A percentile compares a stretch with the other conserved stretches of the same genome.
phyloP scores from a whole-genome alignment of 1,140 invertebrate species.

The Gerris buenoi region DNA sequence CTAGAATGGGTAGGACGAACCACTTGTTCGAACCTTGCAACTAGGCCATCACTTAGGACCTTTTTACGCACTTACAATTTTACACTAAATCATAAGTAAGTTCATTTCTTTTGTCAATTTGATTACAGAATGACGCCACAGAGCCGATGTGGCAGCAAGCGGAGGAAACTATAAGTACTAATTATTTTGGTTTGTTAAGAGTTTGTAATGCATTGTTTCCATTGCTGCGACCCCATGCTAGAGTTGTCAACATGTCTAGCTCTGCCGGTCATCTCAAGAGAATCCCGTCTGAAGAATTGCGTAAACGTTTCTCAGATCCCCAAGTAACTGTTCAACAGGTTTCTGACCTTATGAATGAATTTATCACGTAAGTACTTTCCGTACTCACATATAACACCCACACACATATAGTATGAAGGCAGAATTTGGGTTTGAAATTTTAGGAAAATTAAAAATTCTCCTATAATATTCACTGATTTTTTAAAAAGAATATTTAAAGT shows the following conservation, averaged over 20 bases:
- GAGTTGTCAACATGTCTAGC: constrained; percentile 62
- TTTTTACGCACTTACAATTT: too few species aligned
- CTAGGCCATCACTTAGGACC: too few species aligned
- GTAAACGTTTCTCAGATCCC: constrained; percentile 35
- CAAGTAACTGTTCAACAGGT: constrained; percentile 40
- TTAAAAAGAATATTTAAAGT: too few species aligned
- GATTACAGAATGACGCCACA: constrained; percentile 6
- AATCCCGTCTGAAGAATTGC: constrained; percentile 37
- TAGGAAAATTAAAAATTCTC: too few species aligned
- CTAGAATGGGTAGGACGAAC: too few species aligned
- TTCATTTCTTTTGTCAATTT: too few species aligned
- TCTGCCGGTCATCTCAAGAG: constrained; percentile 40
- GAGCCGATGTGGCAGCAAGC: constrained; percentile 40
- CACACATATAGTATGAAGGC: too few species aligned
- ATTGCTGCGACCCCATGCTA: constrained; percentile 44
- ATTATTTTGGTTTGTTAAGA: constrained; percentile 47
- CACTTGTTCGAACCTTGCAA: too few species aligned
- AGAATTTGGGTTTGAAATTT: too few species aligned
- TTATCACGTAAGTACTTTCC: constrained; percentile 42
- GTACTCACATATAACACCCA: too few species aligned
- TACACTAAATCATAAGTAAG: too few species aligned
- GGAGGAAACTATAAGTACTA: constrained; percentile 46
- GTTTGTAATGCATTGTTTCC: constrained; percentile 52
- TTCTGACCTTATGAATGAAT: constrained; percentile 42
- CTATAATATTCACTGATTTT: too few species aligned